These are phyloP conservation scores for Bombus cullumanus DNA, from an alignment of 1,140 invertebrate genomes.

Conservation along the genomic window DNA sequence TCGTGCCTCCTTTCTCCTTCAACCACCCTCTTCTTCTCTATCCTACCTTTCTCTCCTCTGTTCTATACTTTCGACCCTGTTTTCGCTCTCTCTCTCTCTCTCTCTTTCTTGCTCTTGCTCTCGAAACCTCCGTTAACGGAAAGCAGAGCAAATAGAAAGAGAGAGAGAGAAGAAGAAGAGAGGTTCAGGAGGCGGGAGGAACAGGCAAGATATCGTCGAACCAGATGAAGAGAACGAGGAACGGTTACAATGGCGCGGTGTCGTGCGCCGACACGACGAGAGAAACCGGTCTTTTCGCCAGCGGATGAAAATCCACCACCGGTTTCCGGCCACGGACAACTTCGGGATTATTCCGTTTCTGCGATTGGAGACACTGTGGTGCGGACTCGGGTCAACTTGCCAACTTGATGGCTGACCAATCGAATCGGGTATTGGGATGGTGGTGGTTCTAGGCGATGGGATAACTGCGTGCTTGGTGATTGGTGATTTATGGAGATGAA, in stretches of 20 bases:
- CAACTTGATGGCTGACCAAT: background rate
- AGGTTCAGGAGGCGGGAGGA: too few relatives aligned
- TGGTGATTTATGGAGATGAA: background rate
- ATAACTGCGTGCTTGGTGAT: background rate
- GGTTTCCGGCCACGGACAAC: constrained; percentile 22
- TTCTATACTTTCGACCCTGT: background rate
- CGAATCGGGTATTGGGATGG: background rate
- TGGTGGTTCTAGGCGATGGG: too few relatives aligned
- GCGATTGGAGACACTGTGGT: background rate
- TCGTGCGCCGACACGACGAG: constrained; percentile 28
- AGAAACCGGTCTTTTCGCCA: constrained; percentile 44
- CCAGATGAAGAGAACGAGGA: constrained; percentile 44
- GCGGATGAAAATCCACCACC: constrained; percentile 16
- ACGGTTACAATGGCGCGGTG: constrained; percentile 35
- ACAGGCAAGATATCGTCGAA: constrained; percentile 27
- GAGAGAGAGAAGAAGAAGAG: background rate
- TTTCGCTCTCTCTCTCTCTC: background rate
- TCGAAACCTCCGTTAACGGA: constrained; percentile 33
- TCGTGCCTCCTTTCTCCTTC: background rate
- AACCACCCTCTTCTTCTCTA: background rate
- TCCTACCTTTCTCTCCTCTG: background rate
- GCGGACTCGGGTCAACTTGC: background rate
- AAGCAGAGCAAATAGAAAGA: constrained; percentile 44
- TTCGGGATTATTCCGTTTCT: constrained; percentile 7
- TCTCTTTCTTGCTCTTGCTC: background rate